Base-by-base conservation (phyloP, 2,888 invertebrate genomes). In the Julus scandinavius region DNA sequence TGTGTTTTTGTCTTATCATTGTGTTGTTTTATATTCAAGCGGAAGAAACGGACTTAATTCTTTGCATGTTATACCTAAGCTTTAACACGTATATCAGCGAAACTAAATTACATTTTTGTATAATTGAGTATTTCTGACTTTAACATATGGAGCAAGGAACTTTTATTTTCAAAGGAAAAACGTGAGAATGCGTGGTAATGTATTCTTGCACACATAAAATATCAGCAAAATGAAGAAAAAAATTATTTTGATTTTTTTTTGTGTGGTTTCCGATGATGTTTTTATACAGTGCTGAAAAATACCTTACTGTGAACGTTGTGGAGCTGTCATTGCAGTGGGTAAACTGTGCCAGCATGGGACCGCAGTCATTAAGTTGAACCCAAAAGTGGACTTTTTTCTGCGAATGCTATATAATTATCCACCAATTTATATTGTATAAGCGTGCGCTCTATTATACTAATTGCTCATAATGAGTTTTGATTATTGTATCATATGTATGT, bases 1-100 rank as follows among this genome's bases (percentile, higher is more conserved):
- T 80, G 38, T 38, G 80, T 80, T 80, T 80, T 80, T 80, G 80
- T 80, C 80, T 80, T 80, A 80, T 38, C 80, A 80, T 80, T 80
- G 15, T 80, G 80, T 80, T 38, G 80, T 29, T 38, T 80, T 80
- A 15, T 80, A 15, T 80, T 80, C 38, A 80, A 38, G 38, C 13
- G 80, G 15, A 80, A 40, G 80, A 80, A 80, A 80, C 80, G 38
- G 80, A 38, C 29, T 80, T 72, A 9, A 13, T 38, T 38, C 38
- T 38, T 15, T 38, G 13, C 38, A 13, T 3, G 80, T 38, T 80
- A 20, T 72, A 20, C 29, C 72, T 20, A 72, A 72, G 72, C 80
- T 15, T 11, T 15, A 40, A 11, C 9, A 80, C 38, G 80, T 38
- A 80, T 80, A 38, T 80, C 15, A 80, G 38, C 2, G 80, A 38